phyloP scores from a whole-genome alignment of 2,797 vertebrate species.

The Coregonus suidteri region DNA sequence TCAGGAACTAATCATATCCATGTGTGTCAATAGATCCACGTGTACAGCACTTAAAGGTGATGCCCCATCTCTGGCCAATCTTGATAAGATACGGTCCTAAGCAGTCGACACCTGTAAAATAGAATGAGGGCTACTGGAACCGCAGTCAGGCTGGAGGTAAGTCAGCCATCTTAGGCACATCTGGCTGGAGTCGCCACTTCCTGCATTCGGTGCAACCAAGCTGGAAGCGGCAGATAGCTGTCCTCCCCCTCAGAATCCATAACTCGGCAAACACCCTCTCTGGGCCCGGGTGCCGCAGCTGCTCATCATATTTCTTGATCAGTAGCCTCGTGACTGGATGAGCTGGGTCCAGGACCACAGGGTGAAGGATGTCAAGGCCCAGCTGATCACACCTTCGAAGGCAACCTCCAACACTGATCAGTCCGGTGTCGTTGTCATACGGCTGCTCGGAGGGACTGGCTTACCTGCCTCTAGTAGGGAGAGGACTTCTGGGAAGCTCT shows the following conservation, averaged over 20 bases:
- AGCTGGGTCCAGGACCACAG: slow-evolving; percentile 1
- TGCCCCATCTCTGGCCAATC: no score
- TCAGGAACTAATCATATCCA: no score
- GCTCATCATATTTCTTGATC: slow-evolving; percentile 8
- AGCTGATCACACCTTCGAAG: background rate
- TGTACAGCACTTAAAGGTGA: no score
- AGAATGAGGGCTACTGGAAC: no score
- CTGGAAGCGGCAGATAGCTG: slow-evolving; percentile 14
- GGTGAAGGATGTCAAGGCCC: background rate
- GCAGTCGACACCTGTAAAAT: no score
- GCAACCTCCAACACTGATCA: slow-evolving; percentile 27
- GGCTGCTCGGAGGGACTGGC: background rate
- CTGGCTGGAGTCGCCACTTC: no score
- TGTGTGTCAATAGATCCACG: no score
- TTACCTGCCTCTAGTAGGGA: background rate
- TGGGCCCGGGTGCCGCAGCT: slow-evolving; percentile 9
- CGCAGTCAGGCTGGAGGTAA: no score
- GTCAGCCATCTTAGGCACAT: no score
- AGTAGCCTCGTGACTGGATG: background rate
- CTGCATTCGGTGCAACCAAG: background rate
- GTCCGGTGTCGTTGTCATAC: background rate
- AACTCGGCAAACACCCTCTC: slow-evolving; percentile 9
- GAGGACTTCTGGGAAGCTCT: slow-evolving; percentile 9
- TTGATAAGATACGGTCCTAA: no score
- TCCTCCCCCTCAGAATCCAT: background rate